Base-by-base conservation (phyloP, 2,888 invertebrate species). In the Mythimna vitellina region DNA sequence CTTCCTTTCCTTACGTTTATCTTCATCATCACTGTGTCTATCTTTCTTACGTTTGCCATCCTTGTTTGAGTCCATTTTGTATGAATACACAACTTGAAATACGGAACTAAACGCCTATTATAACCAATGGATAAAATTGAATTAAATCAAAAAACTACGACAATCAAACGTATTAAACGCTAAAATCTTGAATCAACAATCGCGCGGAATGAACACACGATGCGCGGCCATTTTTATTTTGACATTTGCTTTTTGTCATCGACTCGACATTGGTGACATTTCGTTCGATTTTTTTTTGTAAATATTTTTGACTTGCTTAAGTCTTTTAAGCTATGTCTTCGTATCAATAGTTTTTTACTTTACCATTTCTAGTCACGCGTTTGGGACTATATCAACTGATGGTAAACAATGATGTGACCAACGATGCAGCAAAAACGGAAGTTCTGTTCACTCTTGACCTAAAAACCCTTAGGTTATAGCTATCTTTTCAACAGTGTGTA, bases 1-100 rank as follows among this genome's bases (percentile, higher is more conserved):
- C 76, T 89, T 93, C 79, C 87, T 93, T 83, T 93, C 91, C 72
- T 81, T 90, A 46, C 87, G 88, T 81, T 85, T 83, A 60, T 93
- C 92, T 53, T 92, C 92, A 67, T 90, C 91, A 77, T 93, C 93
- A 72, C 87, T 87, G 68, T 89, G 79, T 89, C 87, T 92, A 73
- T 93, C 91, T 80, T 92, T 92, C 79, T 89, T 94, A 71, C 94
- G 92, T 86, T 93, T 95, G 75, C 86, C 86, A 81, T 93, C 92
- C 57, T 86, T 91, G 56, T 84, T 87, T 12, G 87, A 65, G 65
- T 95, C 93, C 95, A 95, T 95, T 84, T 85, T 87, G 42, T 65
- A 75, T 75, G 66, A 69, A 46, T 54, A 72, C 22, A 70, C 64
- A 17, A 58, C 9, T 70, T 62, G 1, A 46, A 69, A 51, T 38